Evolutionary conservation across 2,888 invertebrate genomes (phyloP).

Genomic region (Drosophila buzzatii): DNA sequence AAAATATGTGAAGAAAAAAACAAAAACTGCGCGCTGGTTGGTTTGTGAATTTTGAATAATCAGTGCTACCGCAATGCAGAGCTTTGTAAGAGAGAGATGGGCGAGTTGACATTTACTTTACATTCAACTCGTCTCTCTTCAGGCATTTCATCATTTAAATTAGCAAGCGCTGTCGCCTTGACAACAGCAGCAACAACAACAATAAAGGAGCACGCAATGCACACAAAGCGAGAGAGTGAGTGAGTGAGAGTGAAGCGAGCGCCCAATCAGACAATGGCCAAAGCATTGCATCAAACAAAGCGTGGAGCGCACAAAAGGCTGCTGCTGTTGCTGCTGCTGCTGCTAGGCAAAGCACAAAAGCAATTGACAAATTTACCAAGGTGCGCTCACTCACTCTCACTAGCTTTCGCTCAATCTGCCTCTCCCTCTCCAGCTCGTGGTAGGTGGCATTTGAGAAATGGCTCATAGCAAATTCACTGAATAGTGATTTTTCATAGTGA

Average conservation of each 20-base stretch:
- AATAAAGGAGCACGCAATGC: constrained; percentile 50
- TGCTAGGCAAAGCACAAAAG: constrained; percentile 39
- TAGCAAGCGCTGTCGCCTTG: constrained; percentile 65
- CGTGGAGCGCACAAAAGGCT: constrained; percentile 48
- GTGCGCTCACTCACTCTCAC: constrained; percentile 28
- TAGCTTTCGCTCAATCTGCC: not conserved
- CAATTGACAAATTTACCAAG: constrained; percentile 60
- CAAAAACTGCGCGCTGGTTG: constrained; percentile 13
- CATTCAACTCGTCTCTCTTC: constrained; percentile 28
- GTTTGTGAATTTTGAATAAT: constrained; percentile 48
- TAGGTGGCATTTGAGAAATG: constrained; percentile 53
- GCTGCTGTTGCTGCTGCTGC: constrained; percentile 21
- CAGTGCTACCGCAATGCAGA: constrained; percentile 36
- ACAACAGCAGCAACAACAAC: constrained; percentile 45
- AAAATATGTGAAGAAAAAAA: not conserved
- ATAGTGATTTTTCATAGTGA: constrained; percentile 62
- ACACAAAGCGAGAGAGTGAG: constrained; percentile 5
- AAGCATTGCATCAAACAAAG: constrained; percentile 43
- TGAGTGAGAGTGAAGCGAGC: constrained; percentile 9
- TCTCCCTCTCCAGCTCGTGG: not conserved
- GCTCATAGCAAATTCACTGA: constrained; percentile 59
- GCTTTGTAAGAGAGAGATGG: constrained; percentile 14
- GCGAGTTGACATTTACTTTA: constrained; percentile 12
- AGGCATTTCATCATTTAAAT: constrained; percentile 70
- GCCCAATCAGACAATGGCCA: constrained; percentile 52